Percentiles rank a stretch among this genome's conserved stretches.
Conservation (phyloP, 2,797 vertebrate genomes). For the Pipistrellus nathusii region DNA sequence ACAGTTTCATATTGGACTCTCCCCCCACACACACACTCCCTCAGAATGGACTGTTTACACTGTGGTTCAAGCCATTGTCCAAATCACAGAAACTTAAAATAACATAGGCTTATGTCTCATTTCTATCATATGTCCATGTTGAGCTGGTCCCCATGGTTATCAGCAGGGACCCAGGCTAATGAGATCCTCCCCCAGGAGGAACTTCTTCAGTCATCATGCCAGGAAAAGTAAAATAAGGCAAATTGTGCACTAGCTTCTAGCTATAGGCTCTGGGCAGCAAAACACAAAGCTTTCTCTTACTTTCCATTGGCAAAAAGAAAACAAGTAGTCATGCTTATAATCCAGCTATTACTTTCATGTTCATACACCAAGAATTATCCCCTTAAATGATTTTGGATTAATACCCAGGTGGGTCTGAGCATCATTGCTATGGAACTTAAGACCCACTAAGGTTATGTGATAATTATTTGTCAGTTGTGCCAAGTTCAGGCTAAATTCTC, state of each 20-base stretch:
- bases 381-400: background rate
- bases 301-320: background rate
- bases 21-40: too few relatives aligned
- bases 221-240: background rate
- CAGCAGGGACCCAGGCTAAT: too few relatives aligned
- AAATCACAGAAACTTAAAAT: background rate
- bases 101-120: background rate
- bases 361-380: background rate
- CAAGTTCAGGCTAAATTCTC: background rate
- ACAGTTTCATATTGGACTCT: background rate
- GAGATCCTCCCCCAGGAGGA: background rate
- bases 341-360: background rate
- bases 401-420: background rate
- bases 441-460: background rate
- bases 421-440: background rate
- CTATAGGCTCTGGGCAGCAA: background rate
- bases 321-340: background rate
- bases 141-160: background rate
- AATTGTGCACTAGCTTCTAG: background rate
- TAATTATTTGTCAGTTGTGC: background rate
- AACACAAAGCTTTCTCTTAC: background rate
- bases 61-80: background rate
- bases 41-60: background rate
- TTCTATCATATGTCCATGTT: accelerated
- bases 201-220: background rate